These are phyloP conservation scores for Pelagia noctiluca DNA, from an alignment of 30 jellyfish, hydroid and myxozoan species.

Conservation along the genomic window DNA sequence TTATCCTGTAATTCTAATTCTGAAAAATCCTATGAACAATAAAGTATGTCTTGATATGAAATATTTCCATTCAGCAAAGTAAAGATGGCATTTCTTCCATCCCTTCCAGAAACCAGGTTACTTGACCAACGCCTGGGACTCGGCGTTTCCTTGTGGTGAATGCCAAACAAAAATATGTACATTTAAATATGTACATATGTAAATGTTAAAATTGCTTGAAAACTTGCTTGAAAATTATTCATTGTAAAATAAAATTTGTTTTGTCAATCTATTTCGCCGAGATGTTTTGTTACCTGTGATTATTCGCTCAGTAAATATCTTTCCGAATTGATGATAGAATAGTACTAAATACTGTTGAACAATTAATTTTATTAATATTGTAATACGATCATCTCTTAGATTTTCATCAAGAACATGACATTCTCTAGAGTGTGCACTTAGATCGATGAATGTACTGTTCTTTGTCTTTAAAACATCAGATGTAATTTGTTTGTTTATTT, in stretches of 20 bases:
- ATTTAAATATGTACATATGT: no score
- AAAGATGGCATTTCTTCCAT: conserved; percentile 43
- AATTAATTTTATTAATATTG: conserved; percentile 20
- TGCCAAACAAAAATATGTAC: no score
- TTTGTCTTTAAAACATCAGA: conserved; percentile 13
- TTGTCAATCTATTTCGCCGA: conserved; percentile 24
- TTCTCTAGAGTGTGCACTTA: conserved; percentile 18
- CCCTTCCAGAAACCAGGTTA: conserved; percentile 19
- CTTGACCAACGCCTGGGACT: conserved; percentile 49
- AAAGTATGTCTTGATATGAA: no score
- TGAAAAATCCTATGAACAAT: no score
- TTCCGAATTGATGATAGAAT: conserved; percentile 39
- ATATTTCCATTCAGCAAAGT: background rate
- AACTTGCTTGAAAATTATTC: background rate
- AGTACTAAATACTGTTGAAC: background rate
- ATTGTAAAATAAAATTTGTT: conserved; percentile 16
- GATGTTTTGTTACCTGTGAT: conserved; percentile 8
- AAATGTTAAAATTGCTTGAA: no score
- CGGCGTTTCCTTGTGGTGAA: conserved; percentile 36
- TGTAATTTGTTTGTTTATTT: background rate
- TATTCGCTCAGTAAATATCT: conserved; percentile 23
- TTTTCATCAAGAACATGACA: conserved; percentile 16
- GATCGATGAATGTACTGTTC: conserved; percentile 10
- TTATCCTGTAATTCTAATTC: no score
- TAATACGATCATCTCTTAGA: conserved; percentile 39